Evolutionary conservation across 2,797 vertebrate genomes (phyloP).

Genomic region (Myioborus melanocephalus): DNA sequence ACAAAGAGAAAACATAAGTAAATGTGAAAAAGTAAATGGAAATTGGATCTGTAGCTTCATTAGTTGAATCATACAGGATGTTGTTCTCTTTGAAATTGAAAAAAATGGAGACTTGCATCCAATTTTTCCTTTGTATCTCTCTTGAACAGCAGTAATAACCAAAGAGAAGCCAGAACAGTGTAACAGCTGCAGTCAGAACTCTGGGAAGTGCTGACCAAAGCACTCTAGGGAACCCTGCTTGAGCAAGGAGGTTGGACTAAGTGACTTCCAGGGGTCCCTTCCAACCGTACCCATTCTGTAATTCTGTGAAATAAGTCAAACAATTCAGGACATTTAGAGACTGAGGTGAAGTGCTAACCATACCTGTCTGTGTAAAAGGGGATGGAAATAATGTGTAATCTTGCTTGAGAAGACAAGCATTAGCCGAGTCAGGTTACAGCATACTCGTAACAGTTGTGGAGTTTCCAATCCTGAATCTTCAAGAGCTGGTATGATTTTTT

Average conservation of each 20-base stretch:
- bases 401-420: background rate
- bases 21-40: background rate
- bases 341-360: background rate
- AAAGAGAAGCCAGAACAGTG: background rate
- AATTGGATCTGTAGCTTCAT: background rate
- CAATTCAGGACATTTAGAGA: background rate
- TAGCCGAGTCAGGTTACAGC: background rate
- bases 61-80: accelerated
- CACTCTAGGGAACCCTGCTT: background rate
- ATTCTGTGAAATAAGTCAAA: background rate
- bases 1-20: background rate
- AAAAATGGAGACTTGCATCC: background rate
- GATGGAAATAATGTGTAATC: background rate
- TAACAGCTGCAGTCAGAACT: background rate
- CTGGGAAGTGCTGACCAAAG: background rate
- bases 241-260: background rate
- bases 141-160: background rate
- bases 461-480: background rate
- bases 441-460: background rate
- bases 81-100: background rate
- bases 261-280: background rate
- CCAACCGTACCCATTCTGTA: background rate
- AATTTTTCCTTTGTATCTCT: background rate
- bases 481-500: background rate
- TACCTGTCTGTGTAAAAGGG: background rate